Evolutionary conservation across 2,113 vertebrate species (phyloP), one percentile per base, ranked within the genome.

Genomic region (Sinocyclocheilus anshuiensis): DNA sequence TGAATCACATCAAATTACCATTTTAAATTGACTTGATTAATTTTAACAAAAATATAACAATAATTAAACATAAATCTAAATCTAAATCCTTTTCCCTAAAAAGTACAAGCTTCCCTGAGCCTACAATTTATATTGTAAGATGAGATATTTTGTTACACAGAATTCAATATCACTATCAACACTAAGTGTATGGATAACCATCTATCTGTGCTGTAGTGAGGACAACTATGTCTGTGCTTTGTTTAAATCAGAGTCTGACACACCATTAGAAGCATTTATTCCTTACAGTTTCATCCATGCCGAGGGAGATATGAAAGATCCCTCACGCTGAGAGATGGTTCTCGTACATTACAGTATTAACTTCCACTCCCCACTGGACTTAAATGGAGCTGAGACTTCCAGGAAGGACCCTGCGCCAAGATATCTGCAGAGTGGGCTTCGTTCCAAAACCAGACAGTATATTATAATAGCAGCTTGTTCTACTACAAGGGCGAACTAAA

Each of bases 341-440:
- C 89, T 57, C 50, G 82, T 92, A 93, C 91, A 87, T 90, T 90
- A 90, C 84, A 65, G 84, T 92, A 91, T 94, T 91, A 55, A 4
- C 86, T 92, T 92, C 90, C 92, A 87, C 63, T 45, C 50, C 83
- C 59, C 13, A 39, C 71, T 91, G 92, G 94, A 93, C 88, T 92
- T 93, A 94, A 91, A 74, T 84, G 88, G 90, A 85, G 67, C 87
- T 87, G 50, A 75, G 86, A 9, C 90, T 93, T 92, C 93, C 89
- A 92, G 90, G 91, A 93, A 93, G 77, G 75, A 84, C 81, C 84
- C 63, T 72, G 50, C 79, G 89, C 78, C 53, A 89, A 86, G 80
- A 92, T 87, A 89, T 91, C 89, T 88, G 87, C 53, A 84, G 59
- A 75, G 76, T 90, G 89, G 89, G 80, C 83, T 39, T 4, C 9